Base-by-base conservation (phyloP, 2,113 vertebrate genomes). In the Amphiprion ocellaris region DNA sequence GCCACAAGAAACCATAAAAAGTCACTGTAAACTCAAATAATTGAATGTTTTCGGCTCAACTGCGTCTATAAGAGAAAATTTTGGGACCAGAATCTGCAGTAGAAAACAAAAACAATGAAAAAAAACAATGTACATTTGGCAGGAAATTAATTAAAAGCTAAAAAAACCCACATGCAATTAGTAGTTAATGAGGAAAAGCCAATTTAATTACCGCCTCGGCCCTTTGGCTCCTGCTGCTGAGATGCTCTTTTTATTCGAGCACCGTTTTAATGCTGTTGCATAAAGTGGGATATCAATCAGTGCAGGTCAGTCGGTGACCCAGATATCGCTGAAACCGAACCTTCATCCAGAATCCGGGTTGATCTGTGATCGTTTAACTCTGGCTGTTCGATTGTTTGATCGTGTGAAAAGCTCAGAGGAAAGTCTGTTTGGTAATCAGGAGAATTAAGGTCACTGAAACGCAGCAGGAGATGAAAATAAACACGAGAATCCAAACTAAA, bases 371-470 rank as follows among this genome's bases (percentile, higher is more conserved):
- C 37, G 52, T 70, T 76, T 60, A 76, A 81, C 67, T 84, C 17
- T 69, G 74, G 83, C 66, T 54, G 47, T 23, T 17, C 23, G 73
- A 67, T 56, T 63, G 66, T 65, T 16, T 39, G 62, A 86, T 77
- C 80, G 75, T 82, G 53, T 60, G 56, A 59, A 87, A 87, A 89
- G 85, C 77, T 92, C 81, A 86, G 44, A 14, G 65, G 21, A 30
- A 74, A 46, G 66, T 75, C 3, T 21, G 69, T 84, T 86, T 63
- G 74, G 46, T 87, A 73, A 89, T 88, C 69, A 77, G 41, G 9
- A 74, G 83, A 86, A 89, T 90, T 82, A 69, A 82, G 84, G 82
- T 81, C 88, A 81, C 62, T 46, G 61, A 28, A 52, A 19, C 30
- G 14, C 46, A 64, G 24, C 62, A 19, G 0, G 9, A 21, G 54